phyloP scores from a whole-genome alignment of 2,113 vertebrate species.

The Leucoraja erinaceus region DNA sequence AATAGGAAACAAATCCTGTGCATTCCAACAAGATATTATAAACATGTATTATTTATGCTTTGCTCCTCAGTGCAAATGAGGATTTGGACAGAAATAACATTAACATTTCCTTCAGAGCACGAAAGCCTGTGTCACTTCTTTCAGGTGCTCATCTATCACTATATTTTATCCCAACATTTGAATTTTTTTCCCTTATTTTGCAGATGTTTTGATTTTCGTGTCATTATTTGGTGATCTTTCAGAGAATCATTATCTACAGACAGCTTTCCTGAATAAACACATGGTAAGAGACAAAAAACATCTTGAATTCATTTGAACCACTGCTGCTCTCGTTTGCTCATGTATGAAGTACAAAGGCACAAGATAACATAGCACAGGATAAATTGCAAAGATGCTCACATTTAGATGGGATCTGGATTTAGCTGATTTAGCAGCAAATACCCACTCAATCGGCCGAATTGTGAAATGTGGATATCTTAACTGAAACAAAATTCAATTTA shows the following conservation, averaged over 20 bases:
- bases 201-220: not conserved
- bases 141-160: not conserved
- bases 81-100: not conserved
- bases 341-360: not conserved
- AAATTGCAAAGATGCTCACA: not conserved
- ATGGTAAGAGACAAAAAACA: not conserved
- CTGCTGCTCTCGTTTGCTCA: not conserved
- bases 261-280: not conserved
- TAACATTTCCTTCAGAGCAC: not conserved
- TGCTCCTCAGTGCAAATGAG: not conserved
- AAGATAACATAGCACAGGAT: not conserved
- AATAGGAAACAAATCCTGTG: not conserved
- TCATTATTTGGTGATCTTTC: not conserved
- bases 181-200: constrained; percentile 6
- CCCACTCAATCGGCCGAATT: not conserved
- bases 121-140: not conserved
- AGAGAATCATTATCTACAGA: not conserved
- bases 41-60: not conserved
- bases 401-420: not conserved
- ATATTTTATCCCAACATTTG: not conserved
- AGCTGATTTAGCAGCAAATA: not conserved
- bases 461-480: not conserved
- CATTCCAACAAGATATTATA: constrained; percentile 12
- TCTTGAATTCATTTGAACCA: not conserved
- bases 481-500: not conserved